Evolutionary conservation across 2,113 vertebrate species (phyloP).

Genomic region (Gracilinanus agilis): DNA sequence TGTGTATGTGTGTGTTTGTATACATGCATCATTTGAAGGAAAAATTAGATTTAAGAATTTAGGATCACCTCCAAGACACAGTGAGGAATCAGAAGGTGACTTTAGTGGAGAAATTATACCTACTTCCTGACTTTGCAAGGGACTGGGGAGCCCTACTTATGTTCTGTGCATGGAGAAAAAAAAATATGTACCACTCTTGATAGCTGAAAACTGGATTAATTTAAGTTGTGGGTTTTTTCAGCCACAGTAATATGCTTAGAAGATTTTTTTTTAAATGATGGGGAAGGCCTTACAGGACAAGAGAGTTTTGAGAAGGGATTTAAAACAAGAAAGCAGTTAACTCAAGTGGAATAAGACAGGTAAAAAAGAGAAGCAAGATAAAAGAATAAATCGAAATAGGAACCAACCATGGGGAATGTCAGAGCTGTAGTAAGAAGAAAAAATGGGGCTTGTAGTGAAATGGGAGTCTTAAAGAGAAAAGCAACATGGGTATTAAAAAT

Average conservation of each 20-base stretch:
- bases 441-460: not conserved
- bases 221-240: not conserved
- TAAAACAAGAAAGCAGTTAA: not conserved
- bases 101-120: not conserved
- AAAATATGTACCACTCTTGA: not conserved
- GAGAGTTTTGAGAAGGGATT: not conserved
- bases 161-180: not conserved
- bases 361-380: not conserved
- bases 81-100: not conserved
- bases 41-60: not conserved
- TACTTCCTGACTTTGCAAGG: not conserved
- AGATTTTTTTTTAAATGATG: not conserved
- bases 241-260: not conserved
- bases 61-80: not conserved
- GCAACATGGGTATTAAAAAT: not conserved
- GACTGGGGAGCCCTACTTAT: not conserved
- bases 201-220: not conserved
- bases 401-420: not conserved
- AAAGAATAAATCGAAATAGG: constrained; percentile 11
- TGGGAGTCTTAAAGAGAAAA: not conserved
- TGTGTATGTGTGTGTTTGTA: too few species aligned
- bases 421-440: not conserved
- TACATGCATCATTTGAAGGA: too few species aligned
- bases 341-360: not conserved
- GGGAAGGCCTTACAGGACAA: not conserved